Evolutionary conservation across 2,888 invertebrate species (phyloP), one percentile per base, ranked within the genome.

Genomic region (Oasisia sp.): DNA sequence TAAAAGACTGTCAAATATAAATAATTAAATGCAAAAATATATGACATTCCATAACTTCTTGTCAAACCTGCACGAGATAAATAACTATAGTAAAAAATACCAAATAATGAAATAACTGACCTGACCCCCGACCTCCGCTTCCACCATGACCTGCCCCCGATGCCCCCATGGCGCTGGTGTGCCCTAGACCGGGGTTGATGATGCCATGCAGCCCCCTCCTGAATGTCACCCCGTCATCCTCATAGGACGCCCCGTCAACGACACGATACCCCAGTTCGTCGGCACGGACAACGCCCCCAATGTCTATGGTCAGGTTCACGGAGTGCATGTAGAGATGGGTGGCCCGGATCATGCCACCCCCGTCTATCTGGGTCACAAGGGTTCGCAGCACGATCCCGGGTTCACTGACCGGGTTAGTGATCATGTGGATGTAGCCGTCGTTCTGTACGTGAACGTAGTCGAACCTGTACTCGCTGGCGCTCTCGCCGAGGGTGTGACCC

Each of bases 71-170:
- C 38, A 38, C 38, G 4, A 38, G 38, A 38, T 38, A 38, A 38
- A 14, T 50, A 14, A 0, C 9, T 12, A 50, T 50, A 50, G 14
- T 50, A 50, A 8, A 7, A 45, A 4, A 50, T 9, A 7, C 27
- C 19, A 12, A 27, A 32, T 45, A 91, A 44, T 90, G 45, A 91
- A 92, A 38, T 74, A 0, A 92, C 92, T 92, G 93, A 94, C 94
- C 94, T 92, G 93, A 90, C 4, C 93, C 94, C 89, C 94, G 93
- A 12, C 94, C 95, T 74, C 95, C 95, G 92, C 94, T 94, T 11
- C 95, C 95, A 19, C 95, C 95, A 93, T 95, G 94, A 1, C 95
- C 95, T 8, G 94, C 95, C 19, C 95, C 95, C 27, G 94, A 94
- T 32, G 94, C 94, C 32, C 93, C 91, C 9, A 93, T 92, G n/a